A percentile compares a stretch with the other conserved stretches of the same genome.
Conservation (phyloP, 2,797 vertebrate genomes). For the Molothrus ater region DNA sequence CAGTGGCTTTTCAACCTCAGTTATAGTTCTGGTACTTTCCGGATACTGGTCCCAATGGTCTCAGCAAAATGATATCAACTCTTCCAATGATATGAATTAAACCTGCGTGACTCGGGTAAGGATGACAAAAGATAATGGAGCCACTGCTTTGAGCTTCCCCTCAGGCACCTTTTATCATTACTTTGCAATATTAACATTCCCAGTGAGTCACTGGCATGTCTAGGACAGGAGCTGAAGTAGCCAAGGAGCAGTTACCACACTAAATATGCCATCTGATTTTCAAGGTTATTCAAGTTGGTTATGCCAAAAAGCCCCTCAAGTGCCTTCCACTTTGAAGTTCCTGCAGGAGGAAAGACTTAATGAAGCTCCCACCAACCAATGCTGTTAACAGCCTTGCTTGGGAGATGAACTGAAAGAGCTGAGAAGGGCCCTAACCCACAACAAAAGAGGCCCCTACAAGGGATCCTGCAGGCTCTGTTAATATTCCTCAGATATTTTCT, state of each 20-base stretch:
- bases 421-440: background rate
- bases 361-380: background rate
- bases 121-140: background rate
- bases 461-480: background rate
- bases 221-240: background rate
- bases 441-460: background rate
- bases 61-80: background rate
- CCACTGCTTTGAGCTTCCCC: background rate
- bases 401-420: background rate
- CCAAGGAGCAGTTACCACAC: background rate
- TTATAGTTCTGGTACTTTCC: background rate
- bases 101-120: background rate
- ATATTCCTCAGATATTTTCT: background rate
- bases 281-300: background rate
- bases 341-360: background rate
- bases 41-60: background rate
- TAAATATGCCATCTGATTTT: background rate
- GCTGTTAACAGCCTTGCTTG: background rate
- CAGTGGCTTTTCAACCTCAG: background rate
- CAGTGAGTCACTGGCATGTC: background rate
- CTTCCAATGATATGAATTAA: background rate
- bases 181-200: background rate
- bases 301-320: background rate
- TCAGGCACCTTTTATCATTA: background rate
- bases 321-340: background rate